phyloP scores from a whole-genome alignment of 2,888 invertebrate genomes.

The Crossocerus cetratus region DNA sequence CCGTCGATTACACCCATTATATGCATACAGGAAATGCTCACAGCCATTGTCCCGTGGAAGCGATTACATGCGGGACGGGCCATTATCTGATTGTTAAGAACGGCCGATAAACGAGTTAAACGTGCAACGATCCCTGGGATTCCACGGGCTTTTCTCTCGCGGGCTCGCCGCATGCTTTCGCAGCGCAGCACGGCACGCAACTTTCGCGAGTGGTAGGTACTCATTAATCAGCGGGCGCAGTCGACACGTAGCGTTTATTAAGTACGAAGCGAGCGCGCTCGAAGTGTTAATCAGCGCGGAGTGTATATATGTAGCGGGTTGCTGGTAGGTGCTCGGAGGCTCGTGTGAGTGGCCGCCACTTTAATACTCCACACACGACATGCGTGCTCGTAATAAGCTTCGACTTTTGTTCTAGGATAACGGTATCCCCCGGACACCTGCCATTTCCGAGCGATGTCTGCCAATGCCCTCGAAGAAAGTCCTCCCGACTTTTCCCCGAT shows the following conservation, averaged over 20 bases:
- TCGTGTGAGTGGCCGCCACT: conserved; percentile 20
- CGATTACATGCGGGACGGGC: no score
- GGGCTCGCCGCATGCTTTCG: not conserved
- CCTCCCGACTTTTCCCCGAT: conserved; percentile 1
- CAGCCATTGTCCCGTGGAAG: no score
- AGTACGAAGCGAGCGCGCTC: conserved; percentile 35
- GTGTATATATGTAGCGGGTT: not conserved
- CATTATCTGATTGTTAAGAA: no score
- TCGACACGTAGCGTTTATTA: conserved; percentile 55
- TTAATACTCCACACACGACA: conserved; percentile 44
- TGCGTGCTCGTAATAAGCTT: conserved; percentile 49
- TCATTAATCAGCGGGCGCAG: conserved; percentile 60
- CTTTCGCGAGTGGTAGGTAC: conserved; percentile 36
- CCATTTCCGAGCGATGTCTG: conserved; percentile 34
- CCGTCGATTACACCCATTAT: no score
- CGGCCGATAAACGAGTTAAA: not conserved
- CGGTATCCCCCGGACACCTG: conserved; percentile 42
- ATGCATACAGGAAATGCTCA: no score
- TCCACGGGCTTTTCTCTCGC: not conserved
- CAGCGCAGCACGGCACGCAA: conserved; percentile 17
- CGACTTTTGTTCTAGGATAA: conserved; percentile 46
- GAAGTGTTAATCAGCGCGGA: conserved; percentile 50
- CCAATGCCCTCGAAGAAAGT: conserved; percentile 32
- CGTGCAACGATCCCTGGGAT: not conserved
- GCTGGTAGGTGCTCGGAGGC: no score